phyloP scores from a whole-genome alignment of 2,888 invertebrate genomes.

The Drosophila mayaguana region DNA sequence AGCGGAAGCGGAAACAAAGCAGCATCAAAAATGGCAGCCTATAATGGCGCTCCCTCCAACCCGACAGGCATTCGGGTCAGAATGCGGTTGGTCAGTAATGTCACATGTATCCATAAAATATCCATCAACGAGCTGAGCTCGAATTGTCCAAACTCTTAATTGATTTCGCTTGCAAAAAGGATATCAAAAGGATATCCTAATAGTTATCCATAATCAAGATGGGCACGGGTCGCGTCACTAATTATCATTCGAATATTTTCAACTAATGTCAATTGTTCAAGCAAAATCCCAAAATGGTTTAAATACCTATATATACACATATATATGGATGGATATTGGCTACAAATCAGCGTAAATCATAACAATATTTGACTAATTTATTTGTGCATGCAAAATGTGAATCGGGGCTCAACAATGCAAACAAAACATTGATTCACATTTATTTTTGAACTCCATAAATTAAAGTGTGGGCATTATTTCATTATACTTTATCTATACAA shows the following conservation, averaged over 20 bases:
- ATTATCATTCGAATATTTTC: conserved; percentile 48
- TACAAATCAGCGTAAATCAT: conserved; percentile 52
- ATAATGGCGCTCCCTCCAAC: conserved; percentile 27
- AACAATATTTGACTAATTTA: conserved; percentile 44
- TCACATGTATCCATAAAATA: conserved; percentile 49
- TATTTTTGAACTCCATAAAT: neutral
- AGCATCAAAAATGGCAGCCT: conserved; percentile 56
- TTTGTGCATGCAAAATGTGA: conserved; percentile 9
- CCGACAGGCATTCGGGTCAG: conserved; percentile 12
- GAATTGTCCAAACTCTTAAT: conserved; percentile 28
- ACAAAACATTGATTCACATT: conserved; percentile 4
- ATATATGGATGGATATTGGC: conserved; percentile 14
- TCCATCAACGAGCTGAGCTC: conserved; percentile 36
- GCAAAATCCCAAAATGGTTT: neutral
- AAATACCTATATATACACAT: neutral
- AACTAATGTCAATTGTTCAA: conserved; percentile 55
- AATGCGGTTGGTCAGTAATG: conserved; percentile 39
- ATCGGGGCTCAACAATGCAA: neutral
- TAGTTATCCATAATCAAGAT: conserved; percentile 17
- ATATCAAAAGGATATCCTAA: conserved; percentile 4
- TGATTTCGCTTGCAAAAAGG: conserved; percentile 29
- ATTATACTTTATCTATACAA: neutral
- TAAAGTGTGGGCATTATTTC: neutral
- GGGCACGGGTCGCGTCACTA: conserved; percentile 24
- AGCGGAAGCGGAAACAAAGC: conserved; percentile 76